These are phyloP conservation scores for Ceryle rudis DNA, from an alignment of 2,797 vertebrate genomes.

Conservation along the genomic window DNA sequence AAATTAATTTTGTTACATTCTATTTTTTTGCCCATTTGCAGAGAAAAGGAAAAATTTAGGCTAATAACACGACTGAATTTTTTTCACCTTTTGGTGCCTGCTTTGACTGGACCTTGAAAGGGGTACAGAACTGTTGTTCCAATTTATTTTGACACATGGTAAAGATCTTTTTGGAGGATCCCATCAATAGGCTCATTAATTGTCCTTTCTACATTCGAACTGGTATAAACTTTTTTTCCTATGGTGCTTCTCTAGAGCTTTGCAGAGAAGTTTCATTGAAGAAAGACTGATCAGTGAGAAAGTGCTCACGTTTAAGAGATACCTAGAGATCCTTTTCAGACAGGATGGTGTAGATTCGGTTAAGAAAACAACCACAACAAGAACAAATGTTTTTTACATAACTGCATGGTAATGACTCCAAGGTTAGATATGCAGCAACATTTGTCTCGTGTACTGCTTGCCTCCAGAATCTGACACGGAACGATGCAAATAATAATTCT, in stretches of 20 bases:
- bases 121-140: not conserved
- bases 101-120: not conserved
- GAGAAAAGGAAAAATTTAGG: not conserved
- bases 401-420: not conserved
- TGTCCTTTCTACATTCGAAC: not conserved
- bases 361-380: not conserved
- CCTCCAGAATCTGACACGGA: not conserved
- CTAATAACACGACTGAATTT: not conserved
- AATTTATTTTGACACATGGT: not conserved
- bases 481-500: not conserved
- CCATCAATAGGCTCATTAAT: not conserved
- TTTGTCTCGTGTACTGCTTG: not conserved
- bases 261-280: not conserved
- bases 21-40: not conserved
- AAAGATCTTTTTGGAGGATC: not conserved
- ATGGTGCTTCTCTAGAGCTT: not conserved
- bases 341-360: not conserved
- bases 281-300: not conserved
- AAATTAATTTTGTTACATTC: not conserved
- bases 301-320: not conserved
- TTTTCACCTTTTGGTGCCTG: not conserved
- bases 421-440: not conserved
- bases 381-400: not conserved
- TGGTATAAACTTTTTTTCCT: not conserved
- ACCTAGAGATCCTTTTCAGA: not conserved